Evolutionary conservation across 2,113 vertebrate species (phyloP).

Genomic region (Albula goreensis): DNA sequence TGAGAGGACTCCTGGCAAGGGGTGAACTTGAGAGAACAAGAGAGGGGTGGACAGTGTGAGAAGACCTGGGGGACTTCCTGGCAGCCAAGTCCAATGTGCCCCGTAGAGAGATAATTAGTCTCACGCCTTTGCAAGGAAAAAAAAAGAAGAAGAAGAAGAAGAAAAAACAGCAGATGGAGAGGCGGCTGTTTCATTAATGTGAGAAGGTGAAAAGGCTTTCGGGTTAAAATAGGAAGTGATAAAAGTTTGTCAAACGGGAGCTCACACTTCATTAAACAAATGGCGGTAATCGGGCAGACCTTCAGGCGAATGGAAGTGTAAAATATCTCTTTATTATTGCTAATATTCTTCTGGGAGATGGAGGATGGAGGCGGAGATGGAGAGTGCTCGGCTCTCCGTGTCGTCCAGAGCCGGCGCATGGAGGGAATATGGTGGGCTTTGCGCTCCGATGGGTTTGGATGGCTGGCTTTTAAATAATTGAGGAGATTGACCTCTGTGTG

Average conservation of each 20-base stretch:
- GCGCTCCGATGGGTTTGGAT: background rate
- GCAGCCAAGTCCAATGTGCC: background rate
- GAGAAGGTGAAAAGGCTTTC: slow-evolving; percentile 6
- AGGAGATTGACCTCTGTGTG: slow-evolving; percentile 12
- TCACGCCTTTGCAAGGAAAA: slow-evolving; percentile 1
- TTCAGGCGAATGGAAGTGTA: slow-evolving; percentile 14
- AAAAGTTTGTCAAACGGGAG: slow-evolving; percentile 27
- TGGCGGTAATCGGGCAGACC: background rate
- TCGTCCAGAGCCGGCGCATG: background rate
- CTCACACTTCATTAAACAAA: slow-evolving; percentile 19
- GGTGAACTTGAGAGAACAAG: background rate
- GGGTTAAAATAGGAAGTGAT: slow-evolving; percentile 14
- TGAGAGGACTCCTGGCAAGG: background rate
- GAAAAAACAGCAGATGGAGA: background rate
- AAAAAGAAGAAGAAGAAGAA: too few relatives aligned
- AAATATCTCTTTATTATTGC: slow-evolving; percentile 10
- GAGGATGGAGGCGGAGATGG: background rate
- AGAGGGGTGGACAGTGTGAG: background rate
- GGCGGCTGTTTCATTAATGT: slow-evolving; percentile 11
- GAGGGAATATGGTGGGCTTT: background rate
- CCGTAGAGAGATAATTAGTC: slow-evolving; percentile 3
- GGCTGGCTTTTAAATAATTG: slow-evolving; percentile 13
- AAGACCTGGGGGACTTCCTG: background rate
- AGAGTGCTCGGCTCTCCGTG: background rate
- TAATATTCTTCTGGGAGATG: slow-evolving; percentile 3